phyloP scores from a whole-genome alignment of 2,888 invertebrate species.

The Nemotelus nigrinus region DNA sequence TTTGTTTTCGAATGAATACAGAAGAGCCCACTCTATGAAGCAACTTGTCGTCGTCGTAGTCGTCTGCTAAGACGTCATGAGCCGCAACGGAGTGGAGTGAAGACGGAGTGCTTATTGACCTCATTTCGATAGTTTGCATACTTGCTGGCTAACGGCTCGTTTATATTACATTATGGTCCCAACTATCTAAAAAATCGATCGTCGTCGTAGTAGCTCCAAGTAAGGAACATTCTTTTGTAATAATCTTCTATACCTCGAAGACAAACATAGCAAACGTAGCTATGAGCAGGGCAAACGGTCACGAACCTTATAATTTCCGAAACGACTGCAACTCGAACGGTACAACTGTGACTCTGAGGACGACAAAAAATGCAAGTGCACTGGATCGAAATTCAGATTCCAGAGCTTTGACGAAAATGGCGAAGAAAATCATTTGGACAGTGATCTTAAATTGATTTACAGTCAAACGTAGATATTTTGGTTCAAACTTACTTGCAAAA shows the following conservation, averaged over 20 bases:
- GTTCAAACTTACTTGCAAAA: no score
- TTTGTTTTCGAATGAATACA: no score
- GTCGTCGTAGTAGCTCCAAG: slow-evolving; percentile 14
- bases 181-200: not conserved
- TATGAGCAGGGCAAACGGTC: slow-evolving; percentile 45
- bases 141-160: slow-evolving; percentile 3
- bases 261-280: slow-evolving; percentile 25
- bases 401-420: no score
- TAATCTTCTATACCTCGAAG: slow-evolving; percentile 34
- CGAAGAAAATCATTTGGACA: no score
- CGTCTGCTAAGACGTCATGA: not conserved
- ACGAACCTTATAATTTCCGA: slow-evolving; percentile 46
- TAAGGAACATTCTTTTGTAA: slow-evolving; percentile 37
- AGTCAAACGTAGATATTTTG: no score
- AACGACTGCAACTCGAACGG: no score
- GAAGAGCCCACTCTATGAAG: slow-evolving; percentile 1
- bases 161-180: not conserved
- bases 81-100: not conserved
- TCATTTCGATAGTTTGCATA: slow-evolving; percentile 30
- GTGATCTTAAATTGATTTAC: no score
- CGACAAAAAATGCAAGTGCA: no score
- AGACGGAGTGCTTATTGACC: slow-evolving; percentile 27
- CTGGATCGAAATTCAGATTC: no score
- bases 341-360: no score
- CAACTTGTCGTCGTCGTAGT: slow-evolving; percentile 15